A percentile compares a stretch with the other conserved stretches of the same genome.
Conservation (phyloP, 1,140 invertebrate genomes). For the Asbolus verrucosus region DNA sequence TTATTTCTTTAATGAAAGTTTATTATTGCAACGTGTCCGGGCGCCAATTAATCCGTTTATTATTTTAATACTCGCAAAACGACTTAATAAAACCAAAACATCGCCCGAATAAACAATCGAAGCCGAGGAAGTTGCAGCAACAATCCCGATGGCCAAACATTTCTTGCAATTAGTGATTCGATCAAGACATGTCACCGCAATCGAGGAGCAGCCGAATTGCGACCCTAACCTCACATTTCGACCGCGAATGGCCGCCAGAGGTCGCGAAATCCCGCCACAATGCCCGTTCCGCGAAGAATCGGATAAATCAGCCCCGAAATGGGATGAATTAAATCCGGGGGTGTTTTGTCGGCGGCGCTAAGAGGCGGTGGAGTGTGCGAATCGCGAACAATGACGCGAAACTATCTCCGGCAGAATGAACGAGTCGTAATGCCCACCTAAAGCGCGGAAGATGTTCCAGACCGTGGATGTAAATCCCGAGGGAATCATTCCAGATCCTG, state of each 20-base stretch:
- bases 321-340: slow-evolving; percentile 7
- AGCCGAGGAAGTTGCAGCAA: neutral
- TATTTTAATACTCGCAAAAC: neutral
- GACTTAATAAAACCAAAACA: slow-evolving; percentile 4
- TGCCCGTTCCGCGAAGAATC: neutral
- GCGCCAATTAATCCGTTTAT: slow-evolving; percentile 5
- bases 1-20: slow-evolving; percentile 1
- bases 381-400: slow-evolving; percentile 25
- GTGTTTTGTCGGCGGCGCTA: neutral
- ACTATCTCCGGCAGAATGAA: slow-evolving; percentile 22
- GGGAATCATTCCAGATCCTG: slow-evolving; percentile 13
- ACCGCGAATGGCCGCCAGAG: no score
- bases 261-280: neutral
- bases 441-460: slow-evolving; percentile 3
- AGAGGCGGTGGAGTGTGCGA: neutral
- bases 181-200: no score
- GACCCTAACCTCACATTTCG: no score
- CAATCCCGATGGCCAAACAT: neutral
- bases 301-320: slow-evolving; percentile 7
- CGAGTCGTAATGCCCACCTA: slow-evolving; percentile 2
- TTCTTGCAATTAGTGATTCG: slow-evolving; percentile 2
- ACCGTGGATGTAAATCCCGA: slow-evolving; percentile 26
- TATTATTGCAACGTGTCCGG: slow-evolving; percentile 5
- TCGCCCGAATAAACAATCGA: neutral
- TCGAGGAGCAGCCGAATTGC: no score